These are phyloP conservation scores for Monomorium pharaonis DNA, from an alignment of 1,140 invertebrate species.

Conservation along the genomic window DNA sequence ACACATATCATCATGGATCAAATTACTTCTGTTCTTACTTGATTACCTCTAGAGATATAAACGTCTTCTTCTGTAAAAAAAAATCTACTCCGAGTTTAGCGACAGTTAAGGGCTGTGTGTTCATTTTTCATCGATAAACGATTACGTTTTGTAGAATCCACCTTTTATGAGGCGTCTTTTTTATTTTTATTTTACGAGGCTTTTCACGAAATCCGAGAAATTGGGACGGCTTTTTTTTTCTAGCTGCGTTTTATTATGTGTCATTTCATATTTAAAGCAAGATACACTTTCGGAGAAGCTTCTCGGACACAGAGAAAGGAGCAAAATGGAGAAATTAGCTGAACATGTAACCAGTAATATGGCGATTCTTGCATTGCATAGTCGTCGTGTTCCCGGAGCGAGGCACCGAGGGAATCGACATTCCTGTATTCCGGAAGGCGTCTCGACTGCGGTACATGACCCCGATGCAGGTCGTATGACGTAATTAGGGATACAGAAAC, in stretches of 20 bases:
- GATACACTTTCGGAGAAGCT: background rate
- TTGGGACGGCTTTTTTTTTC: background rate
- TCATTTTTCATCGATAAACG: background rate
- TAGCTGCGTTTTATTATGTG: background rate
- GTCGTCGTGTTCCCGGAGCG: background rate
- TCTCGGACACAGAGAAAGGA: background rate
- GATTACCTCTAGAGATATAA: background rate
- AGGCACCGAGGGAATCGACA: background rate
- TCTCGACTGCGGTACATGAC: slow-evolving; percentile 32
- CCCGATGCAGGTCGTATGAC: slow-evolving; percentile 37
- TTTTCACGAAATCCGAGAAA: background rate
- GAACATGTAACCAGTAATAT: background rate
- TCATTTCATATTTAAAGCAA: background rate
- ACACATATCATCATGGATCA: background rate
- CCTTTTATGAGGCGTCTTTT: background rate
- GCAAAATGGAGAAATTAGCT: background rate
- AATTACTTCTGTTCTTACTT: background rate
- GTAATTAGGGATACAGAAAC: slow-evolving; percentile 54
- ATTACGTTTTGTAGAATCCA: background rate
- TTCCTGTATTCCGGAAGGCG: slow-evolving; percentile 17
- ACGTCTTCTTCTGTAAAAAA: background rate
- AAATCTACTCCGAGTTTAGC: slow-evolving; percentile 1
- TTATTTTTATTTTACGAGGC: background rate
- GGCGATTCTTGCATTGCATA: background rate
- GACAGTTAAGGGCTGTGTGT: too few relatives aligned